These are phyloP conservation scores for Thunnus thynnus DNA, from an alignment of 2,113 vertebrate species.

Conservation along the genomic window DNA sequence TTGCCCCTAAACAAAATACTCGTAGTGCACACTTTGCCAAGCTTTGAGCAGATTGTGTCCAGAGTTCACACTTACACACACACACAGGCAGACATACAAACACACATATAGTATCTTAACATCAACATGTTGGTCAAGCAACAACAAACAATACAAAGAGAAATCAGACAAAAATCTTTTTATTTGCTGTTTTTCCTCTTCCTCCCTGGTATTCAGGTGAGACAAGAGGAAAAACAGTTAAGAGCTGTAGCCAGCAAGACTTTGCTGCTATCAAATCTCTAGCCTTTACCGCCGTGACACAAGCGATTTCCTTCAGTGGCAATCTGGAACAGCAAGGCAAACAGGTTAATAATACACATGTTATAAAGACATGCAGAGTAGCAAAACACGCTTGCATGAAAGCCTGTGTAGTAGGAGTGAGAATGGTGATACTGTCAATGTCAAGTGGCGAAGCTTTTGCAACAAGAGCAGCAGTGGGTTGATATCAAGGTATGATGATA, in stretches of 20 bases:
- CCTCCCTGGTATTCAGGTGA: constrained; percentile 30
- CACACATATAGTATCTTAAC: constrained; percentile 32
- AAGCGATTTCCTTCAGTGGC: constrained; percentile 86
- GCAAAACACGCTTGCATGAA: constrained; percentile 49
- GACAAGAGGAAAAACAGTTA: constrained; percentile 57
- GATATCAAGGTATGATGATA: not conserved
- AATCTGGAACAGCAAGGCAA: constrained; percentile 99
- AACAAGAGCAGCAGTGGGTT: constrained; percentile 40
- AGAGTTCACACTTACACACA: constrained; percentile 73
- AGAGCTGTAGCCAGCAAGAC: constrained; percentile 52
- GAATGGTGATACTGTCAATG: constrained; percentile 26
- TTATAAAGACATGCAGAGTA: constrained; percentile 70
- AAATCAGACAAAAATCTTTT: constrained; percentile 54
- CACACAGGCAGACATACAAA: constrained; percentile 21
- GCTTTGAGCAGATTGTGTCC: constrained; percentile 87
- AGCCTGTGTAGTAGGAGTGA: constrained; percentile 45
- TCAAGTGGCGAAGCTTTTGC: constrained; percentile 42
- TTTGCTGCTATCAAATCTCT: constrained; percentile 80
- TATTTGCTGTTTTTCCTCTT: constrained; percentile 59
- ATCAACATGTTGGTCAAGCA: constrained; percentile 55
- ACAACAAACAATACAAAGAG: constrained; percentile 55
- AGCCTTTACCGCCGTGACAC: constrained; percentile 78
- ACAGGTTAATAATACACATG: constrained; percentile 92
- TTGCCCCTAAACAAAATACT: not conserved
- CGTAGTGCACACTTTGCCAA: constrained; percentile 66